These are phyloP conservation scores for Ispidina picta DNA, from an alignment of 2,797 vertebrate genomes.

Conservation along the genomic window DNA sequence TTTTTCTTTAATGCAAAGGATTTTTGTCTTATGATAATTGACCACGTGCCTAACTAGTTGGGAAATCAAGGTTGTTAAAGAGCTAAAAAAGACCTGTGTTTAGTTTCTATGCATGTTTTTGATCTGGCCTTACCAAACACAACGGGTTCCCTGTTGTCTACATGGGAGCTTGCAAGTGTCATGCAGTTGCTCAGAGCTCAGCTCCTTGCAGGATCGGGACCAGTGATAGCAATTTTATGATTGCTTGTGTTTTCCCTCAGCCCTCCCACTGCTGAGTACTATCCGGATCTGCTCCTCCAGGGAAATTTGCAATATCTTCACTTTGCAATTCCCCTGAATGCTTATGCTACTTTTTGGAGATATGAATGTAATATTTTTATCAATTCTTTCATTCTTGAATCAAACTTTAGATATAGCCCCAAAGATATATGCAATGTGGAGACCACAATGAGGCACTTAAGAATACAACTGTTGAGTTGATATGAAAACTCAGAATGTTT, in stretches of 20 bases:
- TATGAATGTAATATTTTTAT: slow-evolving; percentile 68
- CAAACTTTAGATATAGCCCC: slow-evolving; percentile 56
- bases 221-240: not conserved
- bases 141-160: not conserved
- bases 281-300: slow-evolving; percentile 41
- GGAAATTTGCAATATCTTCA: slow-evolving; percentile 61
- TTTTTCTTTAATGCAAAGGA: not conserved
- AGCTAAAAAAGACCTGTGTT: not conserved
- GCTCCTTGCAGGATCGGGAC: not conserved
- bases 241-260: not conserved
- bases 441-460: slow-evolving; percentile 43
- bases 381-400: slow-evolving; percentile 62
- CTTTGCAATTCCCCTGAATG: slow-evolving; percentile 59
- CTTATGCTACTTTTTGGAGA: slow-evolving; percentile 61
- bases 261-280: slow-evolving; percentile 10
- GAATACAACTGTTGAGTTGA: slow-evolving; percentile 40
- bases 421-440: slow-evolving; percentile 36
- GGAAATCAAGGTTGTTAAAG: not conserved
- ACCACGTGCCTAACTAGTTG: not conserved
- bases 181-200: not conserved
- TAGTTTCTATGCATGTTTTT: not conserved
- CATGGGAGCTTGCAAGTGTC: not conserved
- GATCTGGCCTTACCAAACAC: not conserved
- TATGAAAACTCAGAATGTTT: slow-evolving; percentile 40
- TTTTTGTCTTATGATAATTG: not conserved